Evolutionary conservation across 2,113 vertebrate species (phyloP).

Genomic region (Galeopterus variegatus): DNA sequence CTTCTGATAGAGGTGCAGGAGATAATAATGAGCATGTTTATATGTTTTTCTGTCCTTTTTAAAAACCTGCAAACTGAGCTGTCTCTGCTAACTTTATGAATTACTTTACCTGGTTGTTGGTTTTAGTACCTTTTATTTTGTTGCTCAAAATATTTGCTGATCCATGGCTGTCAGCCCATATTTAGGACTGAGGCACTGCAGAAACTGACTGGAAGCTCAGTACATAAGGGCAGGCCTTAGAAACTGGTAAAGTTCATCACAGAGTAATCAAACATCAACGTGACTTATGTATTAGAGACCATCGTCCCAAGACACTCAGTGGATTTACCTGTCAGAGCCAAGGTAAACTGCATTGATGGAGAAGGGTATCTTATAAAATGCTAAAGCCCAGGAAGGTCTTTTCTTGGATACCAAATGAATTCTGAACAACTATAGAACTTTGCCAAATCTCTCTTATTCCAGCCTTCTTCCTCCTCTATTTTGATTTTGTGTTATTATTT

Average conservation of each 20-base stretch:
- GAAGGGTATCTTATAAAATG: too few relatives aligned
- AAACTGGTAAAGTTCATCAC: not conserved
- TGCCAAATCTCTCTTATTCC: not conserved
- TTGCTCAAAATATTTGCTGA: constrained; percentile 32
- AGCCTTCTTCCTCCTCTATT: not conserved
- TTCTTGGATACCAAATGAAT: not conserved
- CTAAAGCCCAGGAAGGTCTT: not conserved
- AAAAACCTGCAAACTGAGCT: not conserved
- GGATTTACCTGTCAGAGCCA: not conserved
- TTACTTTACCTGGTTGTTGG: not conserved
- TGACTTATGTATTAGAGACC: not conserved
- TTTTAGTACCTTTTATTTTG: constrained; percentile 19
- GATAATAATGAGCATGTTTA: not conserved
- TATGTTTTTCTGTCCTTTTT: not conserved
- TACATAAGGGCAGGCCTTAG: not conserved
- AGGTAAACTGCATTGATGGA: not conserved
- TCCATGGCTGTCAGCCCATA: not conserved
- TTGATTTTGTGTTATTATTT: not conserved
- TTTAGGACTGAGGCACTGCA: not conserved
- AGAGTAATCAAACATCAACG: not conserved
- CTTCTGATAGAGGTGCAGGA: not conserved
- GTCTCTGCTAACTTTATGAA: constrained; percentile 1
- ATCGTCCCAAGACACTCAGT: not conserved
- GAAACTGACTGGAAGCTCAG: not conserved
- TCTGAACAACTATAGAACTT: not conserved